phyloP scores from a whole-genome alignment of 2,113 vertebrate species.

The Chamaea fasciata region DNA sequence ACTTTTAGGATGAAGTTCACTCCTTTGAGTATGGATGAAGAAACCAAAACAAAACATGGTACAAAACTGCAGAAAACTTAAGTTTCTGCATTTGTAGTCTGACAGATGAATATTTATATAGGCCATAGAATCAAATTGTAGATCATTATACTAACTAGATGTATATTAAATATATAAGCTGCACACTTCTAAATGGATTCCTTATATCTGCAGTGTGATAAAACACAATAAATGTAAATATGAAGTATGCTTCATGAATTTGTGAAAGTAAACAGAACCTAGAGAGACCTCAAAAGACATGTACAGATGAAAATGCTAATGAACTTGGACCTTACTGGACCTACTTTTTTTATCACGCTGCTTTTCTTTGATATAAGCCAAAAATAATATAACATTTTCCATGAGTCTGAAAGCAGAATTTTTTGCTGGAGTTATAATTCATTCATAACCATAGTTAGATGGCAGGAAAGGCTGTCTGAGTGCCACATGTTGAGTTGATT shows the following conservation, averaged over 20 bases:
- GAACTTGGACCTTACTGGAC: background rate
- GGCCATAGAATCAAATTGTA: background rate
- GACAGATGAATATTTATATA: background rate
- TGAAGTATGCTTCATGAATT: background rate
- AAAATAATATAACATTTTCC: constrained; percentile 4
- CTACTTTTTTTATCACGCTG: background rate
- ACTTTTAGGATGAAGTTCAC: background rate
- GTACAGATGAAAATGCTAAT: background rate
- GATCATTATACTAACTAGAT: background rate
- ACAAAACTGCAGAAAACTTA: background rate
- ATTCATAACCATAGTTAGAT: background rate
- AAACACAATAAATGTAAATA: background rate
- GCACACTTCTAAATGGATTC: background rate
- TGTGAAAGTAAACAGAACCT: background rate
- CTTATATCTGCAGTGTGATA: background rate
- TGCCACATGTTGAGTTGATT: background rate
- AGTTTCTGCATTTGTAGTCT: background rate
- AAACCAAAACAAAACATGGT: background rate
- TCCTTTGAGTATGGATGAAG: background rate
- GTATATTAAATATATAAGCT: background rate
- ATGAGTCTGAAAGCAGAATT: background rate
- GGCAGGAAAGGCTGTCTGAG: constrained; percentile 5
- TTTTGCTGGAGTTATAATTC: constrained; percentile 13
- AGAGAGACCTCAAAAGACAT: background rate
- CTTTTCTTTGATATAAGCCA: background rate